phyloP scores from a whole-genome alignment of 2,113 vertebrate species.

The Phainopepla nitens region DNA sequence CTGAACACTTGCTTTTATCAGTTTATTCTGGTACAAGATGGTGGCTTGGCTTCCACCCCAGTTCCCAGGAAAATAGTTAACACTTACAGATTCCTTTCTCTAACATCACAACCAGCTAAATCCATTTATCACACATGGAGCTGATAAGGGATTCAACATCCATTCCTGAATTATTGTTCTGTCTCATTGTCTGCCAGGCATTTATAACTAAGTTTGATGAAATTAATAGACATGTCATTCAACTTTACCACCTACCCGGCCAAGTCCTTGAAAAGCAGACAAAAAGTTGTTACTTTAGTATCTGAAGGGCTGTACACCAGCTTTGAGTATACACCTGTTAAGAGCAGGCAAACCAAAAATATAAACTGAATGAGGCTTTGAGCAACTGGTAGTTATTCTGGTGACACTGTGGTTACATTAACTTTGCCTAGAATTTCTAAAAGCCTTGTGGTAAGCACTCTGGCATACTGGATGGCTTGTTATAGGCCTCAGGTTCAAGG shows the following conservation, averaged over 20 bases:
- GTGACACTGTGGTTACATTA: not conserved
- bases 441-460: not conserved
- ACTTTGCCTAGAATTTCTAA: not conserved
- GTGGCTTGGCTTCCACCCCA: not conserved
- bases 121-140: not conserved
- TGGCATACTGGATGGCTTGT: not conserved
- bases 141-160: not conserved
- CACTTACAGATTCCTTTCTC: not conserved
- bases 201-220: not conserved
- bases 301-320: not conserved
- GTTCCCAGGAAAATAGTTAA: not conserved
- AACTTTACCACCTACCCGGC: not conserved
- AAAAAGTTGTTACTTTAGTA: not conserved
- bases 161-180: not conserved
- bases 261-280: not conserved
- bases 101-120: not conserved
- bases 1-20: not conserved
- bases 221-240: not conserved
- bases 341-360: not conserved
- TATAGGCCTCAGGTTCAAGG: not conserved
- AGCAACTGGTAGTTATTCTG: not conserved
- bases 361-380: not conserved
- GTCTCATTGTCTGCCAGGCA: not conserved
- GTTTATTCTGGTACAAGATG: conserved; percentile 17
- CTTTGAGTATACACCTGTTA: not conserved